Base-by-base conservation (phyloP, 2,797 vertebrate genomes). In the Threskiornis aethiopicus region DNA sequence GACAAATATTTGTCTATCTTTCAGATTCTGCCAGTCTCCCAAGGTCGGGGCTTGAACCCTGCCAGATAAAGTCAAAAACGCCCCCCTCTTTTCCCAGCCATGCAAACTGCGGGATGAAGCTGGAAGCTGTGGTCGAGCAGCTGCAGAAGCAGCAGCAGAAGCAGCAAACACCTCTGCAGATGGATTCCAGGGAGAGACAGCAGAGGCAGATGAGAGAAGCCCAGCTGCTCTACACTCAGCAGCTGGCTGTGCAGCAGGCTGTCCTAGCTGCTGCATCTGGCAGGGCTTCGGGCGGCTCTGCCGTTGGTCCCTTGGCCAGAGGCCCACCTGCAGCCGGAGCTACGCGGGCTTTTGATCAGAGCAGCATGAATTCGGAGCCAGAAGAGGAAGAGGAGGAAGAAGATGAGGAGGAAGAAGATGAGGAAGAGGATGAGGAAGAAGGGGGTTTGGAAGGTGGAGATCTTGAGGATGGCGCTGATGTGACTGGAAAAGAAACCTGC, bases 71-170 rank as follows among this genome's bases (percentile, higher is more conserved):
- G 89, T 66, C 47, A 42, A 55, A 62, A 70, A 67, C 69, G 5
- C 58, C 57, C 71, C 91, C 72, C 51, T 35, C 67, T 67, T 93
- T 65, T 97, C 97, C 95, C 97, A 98, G 94, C 98, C 98, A 98
- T 98, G 98, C 86, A 93, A 96, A 95, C 98, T 75, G 97, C 61
- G 97, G 99, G 49, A 98, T 99, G 98, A 99, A 99, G 98, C 98
- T 99, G 84, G 98, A 99, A 94, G 98, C 98, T 9, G 97, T 99
- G 93, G 99, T 99, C 98, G 99, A 99, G 96, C 99, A 99, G 90
- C 98, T 99, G 90, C 99, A 99, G 94, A 99, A 99, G 93, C 99
- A 99, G 91, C 98, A 99, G 69, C 98, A 99, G 94, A 98, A 99
- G 80, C 99, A 99, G 87, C 98, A 97, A 72, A 96, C 98, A 42